These are phyloP conservation scores for Drosophila emarginata DNA, from an alignment of 2,888 invertebrate species.

Conservation along the genomic window DNA sequence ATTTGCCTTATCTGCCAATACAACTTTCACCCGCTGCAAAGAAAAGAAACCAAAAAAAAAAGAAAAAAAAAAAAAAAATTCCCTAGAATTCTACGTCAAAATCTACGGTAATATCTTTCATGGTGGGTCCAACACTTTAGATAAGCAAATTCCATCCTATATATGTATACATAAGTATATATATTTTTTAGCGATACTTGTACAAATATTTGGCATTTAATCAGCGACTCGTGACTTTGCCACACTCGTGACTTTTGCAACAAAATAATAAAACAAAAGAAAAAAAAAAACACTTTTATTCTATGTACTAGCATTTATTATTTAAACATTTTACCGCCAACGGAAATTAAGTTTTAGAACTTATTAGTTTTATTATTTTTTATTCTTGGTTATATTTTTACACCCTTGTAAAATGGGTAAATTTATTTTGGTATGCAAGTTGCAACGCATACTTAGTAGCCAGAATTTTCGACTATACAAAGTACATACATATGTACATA, in stretches of 20 bases:
- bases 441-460: too few relatives aligned
- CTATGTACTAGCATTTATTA: neutral
- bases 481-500: too few relatives aligned
- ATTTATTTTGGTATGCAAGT: too few relatives aligned
- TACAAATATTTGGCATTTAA: conserved; percentile 1
- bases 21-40: conserved; percentile 26
- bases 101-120: neutral
- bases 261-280: neutral
- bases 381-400: too few relatives aligned
- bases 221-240: conserved; percentile 28
- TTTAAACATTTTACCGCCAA: conserved; percentile 4
- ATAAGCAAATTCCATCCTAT: neutral
- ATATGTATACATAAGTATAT: too few relatives aligned
- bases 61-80: conserved; percentile 15
- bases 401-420: too few relatives aligned
- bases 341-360: neutral
- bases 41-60: neutral
- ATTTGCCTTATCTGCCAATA: neutral
- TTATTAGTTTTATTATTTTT: too few relatives aligned
- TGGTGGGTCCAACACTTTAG: conserved; percentile 4
- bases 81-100: conserved; percentile 14
- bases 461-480: too few relatives aligned
- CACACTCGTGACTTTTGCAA: conserved; percentile 37
- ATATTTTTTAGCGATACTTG: neutral
- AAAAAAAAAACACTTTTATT: neutral